Base-by-base conservation (phyloP, 1,140 invertebrate species). In the Paraescarpia echinospica region DNA sequence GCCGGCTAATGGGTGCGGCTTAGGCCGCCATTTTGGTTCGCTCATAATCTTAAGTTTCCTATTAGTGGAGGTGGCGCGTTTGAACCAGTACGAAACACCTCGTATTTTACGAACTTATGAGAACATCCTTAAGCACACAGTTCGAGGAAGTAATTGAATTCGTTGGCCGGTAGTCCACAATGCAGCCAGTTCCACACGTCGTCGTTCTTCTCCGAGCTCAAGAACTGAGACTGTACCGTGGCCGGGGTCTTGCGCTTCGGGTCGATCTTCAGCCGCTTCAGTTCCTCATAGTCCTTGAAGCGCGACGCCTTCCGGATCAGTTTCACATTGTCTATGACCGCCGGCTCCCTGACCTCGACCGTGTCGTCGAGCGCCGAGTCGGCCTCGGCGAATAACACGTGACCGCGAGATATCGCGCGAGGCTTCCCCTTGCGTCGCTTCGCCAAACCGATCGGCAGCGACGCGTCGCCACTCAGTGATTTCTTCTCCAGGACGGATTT, bases 161-260 rank as follows among this genome's bases (percentile, higher is more conserved):
- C 94, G 8, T 94, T 94, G 91, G 95, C 93, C 88, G 93, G 93
- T 31, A 95, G 94, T 0, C 94, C 95, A 89, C 95, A 91, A 88
- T 95, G 94, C n/a, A 95, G 91, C 95, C 95, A 95, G 27, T 95
- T 94, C 95, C 95, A 95, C 12, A 95, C 95, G 22, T 94, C 92
- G 88, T 95, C 94, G 90, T 94, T 94, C 91, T 94, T 93, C 14
- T 93, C 94, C 27, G 92, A 33, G 34, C 92, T 94, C 48, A 95
- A 92, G 93, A 92, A 94, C 89, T 93, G 93, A 5, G 94, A 94
- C 89, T 93, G 92, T 5, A 95, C 92, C 27, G 89, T 34, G 2
- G 93, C 94, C 0, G 95, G 95, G n/a, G 95, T 94, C 4, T 88
- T 8, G 12, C 93, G 92, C 91, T 94, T 95, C 27, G 94, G 94